phyloP scores from a whole-genome alignment of 2,113 vertebrate species.

The Paralichthys olivaceus region DNA sequence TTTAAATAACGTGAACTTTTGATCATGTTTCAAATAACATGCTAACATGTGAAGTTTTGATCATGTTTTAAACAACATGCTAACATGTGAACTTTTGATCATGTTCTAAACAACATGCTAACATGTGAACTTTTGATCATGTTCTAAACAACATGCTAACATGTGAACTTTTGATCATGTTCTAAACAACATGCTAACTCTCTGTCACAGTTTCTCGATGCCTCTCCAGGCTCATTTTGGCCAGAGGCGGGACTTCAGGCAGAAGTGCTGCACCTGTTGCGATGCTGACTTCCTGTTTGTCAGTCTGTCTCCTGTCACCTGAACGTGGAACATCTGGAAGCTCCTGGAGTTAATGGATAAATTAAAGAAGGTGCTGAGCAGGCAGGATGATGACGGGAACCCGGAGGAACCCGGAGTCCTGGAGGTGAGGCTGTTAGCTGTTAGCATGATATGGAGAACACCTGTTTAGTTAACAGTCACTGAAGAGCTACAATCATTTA shows the following conservation, averaged over 20 bases:
- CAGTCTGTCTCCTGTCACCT: neutral
- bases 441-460: neutral
- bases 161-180: no score
- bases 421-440: neutral
- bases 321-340: neutral
- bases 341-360: neutral
- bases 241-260: slow-evolving; percentile 47
- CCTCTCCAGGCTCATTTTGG: slow-evolving; percentile 1
- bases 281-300: neutral
- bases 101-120: no score
- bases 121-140: no score
- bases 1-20: no score
- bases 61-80: no score
- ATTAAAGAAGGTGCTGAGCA: neutral
- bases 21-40: no score
- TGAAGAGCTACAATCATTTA: neutral
- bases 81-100: no score
- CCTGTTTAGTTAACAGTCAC: neutral
- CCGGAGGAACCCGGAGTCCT: neutral
- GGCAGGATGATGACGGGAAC: neutral
- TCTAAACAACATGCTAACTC: no score
- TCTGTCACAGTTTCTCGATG: no score
- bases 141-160: no score
- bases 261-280: slow-evolving; percentile 78
- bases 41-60: no score